Base-by-base conservation (phyloP, 1,140 invertebrate genomes). In the Drosophila lacertosa region DNA sequence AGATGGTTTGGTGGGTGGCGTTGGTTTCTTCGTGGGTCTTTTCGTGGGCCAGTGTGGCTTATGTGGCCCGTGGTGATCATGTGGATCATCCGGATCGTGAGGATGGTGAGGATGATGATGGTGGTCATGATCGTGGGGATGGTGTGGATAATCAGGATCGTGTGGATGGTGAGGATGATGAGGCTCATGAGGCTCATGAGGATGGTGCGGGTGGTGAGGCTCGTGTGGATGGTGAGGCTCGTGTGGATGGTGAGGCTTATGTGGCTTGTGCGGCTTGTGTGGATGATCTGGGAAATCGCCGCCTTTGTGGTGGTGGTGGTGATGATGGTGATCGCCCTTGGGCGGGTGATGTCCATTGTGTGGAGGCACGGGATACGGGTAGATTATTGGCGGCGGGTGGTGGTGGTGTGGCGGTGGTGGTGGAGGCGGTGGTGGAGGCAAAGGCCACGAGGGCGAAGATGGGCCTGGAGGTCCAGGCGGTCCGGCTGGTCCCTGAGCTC, bases 401-500 rank as follows among this genome's bases (percentile, higher is more conserved):
- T 39, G 53, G 50, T 26, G 18, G 18, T 10, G 20, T 7, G 58
- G 22, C 0, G 58, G 37, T n/a, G 29, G 26, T 4, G 50, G 51
- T 9, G 26, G 5, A 7, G 26, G 24, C 9, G 5, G 24, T 1
- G 50, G 32, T 13, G 48, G 4, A n/a, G 48, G 48, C 2, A 15
- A 2, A 1, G 55, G 44, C 44, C 44, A 60, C 0, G 29, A 2
- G 10, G 51, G 33, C 24, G 18, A 13, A 9, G 64, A 44, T 2
- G 35, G 18, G 2, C 64, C 65, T 20, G 29, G 26, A 1, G 39
- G 37, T 22, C 65, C 65, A n/a, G 57, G 47, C 0, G 39, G 39
- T n/a, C 65, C 65, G 9, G 47, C 4, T n/a, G 40, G 32, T 9
- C 65, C 65, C 47, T 29, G 65, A 7, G 65, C 1, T 9, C 65